Base-by-base conservation (phyloP, 2,888 invertebrate species). In the Drosophila prolongata region DNA sequence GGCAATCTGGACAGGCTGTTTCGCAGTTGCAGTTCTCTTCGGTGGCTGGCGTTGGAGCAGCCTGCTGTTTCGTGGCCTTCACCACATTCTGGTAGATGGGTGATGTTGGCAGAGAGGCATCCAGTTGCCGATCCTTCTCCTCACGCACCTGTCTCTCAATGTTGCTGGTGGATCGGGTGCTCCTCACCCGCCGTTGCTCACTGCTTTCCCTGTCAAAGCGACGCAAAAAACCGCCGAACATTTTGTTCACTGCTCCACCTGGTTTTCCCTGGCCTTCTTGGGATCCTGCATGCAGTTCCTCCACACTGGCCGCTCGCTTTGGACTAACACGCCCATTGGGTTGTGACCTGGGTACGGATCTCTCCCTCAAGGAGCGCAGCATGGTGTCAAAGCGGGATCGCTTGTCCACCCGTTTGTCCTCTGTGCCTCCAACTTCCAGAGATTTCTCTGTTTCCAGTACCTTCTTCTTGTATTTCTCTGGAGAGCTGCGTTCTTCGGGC, bases 171-270 rank as follows among this genome's bases (percentile, higher is more conserved):
- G 92, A 92, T 9, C 91, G 91, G 0, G 92, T 90, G 67, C 78
- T 91, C 19, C 90, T 85, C 2, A 92, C 90, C 2, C 89, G 88
- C 9, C 87, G 77, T 55, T 91, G 90, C 82, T 93, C 93, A 34
- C 75, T 82, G 67, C 93, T 93, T 79, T 95, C 93, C 55, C 95
- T 94, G 91, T 96, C 94, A 90, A 94, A 94, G 91, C 95, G 96
- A 78, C 95, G 95, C 80, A 97, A 96, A 3, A 97, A 92, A 0
- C 96, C 96, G 0, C 96, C 96, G 64, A 97, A 92, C 47, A 97
- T 96, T 83, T 95, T 94, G 89, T 95, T 95, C 0, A 96, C 96
- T 3, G 95, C 95, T 11, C 89, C 75, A 10, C 59, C 49, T 4
- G 95, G 95, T 84, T 94, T 94, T 49, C 94, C 92, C 34, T 92